These are phyloP conservation scores for Diarsia brunnea DNA, from an alignment of 2,888 invertebrate species.

Conservation along the genomic window DNA sequence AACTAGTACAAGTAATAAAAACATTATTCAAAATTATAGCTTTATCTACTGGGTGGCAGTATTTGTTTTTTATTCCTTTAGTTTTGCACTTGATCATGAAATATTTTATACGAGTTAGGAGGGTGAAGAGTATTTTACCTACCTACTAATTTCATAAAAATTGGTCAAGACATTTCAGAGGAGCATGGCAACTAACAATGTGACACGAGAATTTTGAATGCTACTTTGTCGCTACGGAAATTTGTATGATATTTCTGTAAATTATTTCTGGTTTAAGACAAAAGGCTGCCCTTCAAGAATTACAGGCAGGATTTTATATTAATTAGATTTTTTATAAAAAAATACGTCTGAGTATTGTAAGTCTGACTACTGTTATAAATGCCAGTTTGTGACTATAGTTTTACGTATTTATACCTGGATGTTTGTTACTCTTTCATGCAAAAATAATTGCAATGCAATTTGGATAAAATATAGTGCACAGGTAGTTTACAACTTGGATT, in stretches of 20 bases:
- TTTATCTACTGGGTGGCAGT: not conserved
- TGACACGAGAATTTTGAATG: too few species aligned
- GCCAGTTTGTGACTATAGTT: not conserved
- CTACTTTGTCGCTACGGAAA: too few species aligned
- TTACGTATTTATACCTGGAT: not conserved
- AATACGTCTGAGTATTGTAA: not conserved
- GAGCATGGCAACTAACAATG: too few species aligned
- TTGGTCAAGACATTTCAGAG: too few species aligned
- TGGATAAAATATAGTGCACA: not conserved
- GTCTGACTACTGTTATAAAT: not conserved
- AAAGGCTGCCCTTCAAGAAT: too few species aligned
- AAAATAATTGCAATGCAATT: not conserved
- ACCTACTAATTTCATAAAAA: too few species aligned
- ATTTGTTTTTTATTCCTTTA: not conserved
- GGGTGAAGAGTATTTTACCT: too few species aligned
- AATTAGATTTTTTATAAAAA: too few species aligned
- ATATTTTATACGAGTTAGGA: not conserved
- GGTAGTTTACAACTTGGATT: not conserved
- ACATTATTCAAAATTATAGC: constrained; percentile 24
- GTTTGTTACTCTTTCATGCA: not conserved
- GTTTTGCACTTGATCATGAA: not conserved
- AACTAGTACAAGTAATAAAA: constrained; percentile 14
- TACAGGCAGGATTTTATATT: too few species aligned
- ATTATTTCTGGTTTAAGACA: not conserved
- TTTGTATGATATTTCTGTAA: too few species aligned